Percentiles rank a stretch among this genome's conserved stretches.
phyloP scores from a whole-genome alignment of 64 coral and sea anemone genomes.

The Catalaphyllia jardinei region DNA sequence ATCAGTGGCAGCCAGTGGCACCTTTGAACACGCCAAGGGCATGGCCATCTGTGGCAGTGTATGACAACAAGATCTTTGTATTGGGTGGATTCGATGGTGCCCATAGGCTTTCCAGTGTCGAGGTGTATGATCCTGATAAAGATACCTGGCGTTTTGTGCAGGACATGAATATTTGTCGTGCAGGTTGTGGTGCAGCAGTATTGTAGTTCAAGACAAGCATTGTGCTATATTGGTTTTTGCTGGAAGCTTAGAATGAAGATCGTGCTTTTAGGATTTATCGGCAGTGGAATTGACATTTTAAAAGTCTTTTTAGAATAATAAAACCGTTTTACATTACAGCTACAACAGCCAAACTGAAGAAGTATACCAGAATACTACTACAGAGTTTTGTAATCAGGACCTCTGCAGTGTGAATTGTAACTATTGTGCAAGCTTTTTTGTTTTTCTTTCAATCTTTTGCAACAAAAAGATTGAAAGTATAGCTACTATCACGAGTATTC shows the following conservation, averaged over 20 bases:
- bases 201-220: conserved; percentile 21
- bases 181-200: conserved; percentile 90
- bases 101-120: conserved; percentile 83
- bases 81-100: conserved; percentile 99
- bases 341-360: not conserved
- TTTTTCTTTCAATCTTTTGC: too few species aligned
- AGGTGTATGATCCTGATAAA: conserved; percentile 85
- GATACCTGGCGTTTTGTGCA: conserved; percentile 87
- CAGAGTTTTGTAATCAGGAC: too few species aligned
- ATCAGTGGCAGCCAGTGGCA: conserved; percentile 92
- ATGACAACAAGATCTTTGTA: conserved; percentile 95
- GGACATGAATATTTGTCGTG: conserved; percentile 89
- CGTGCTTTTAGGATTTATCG: not conserved
- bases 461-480: too few species aligned
- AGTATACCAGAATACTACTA: not conserved
- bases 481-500: too few species aligned
- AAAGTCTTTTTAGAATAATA: not conserved
- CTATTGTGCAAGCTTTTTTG: too few species aligned
- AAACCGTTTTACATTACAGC: not conserved
- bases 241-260: not conserved
- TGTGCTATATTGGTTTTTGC: not conserved
- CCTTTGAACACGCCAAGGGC: conserved; percentile 90
- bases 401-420: too few species aligned
- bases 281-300: not conserved
- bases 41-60: conserved; percentile 91